These are phyloP conservation scores for Cartodere bifasciata DNA, from an alignment of 2,888 invertebrate species.

Conservation along the genomic window DNA sequence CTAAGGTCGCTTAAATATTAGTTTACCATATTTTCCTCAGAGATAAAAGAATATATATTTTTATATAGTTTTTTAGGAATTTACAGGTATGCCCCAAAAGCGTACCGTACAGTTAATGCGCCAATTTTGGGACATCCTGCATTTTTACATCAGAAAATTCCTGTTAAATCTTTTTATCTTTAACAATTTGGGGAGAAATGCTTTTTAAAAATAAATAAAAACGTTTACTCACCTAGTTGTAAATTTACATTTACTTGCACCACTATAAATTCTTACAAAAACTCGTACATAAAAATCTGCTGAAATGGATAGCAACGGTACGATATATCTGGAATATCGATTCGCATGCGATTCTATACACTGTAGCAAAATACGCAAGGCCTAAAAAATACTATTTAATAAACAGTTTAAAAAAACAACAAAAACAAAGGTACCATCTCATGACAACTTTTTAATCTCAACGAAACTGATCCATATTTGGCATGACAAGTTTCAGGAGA, in stretches of 20 bases:
- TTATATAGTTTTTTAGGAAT: too few species aligned
- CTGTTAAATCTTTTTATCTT: too few species aligned
- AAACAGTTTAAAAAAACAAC: constrained; percentile 1
- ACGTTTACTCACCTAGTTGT: constrained; percentile 64
- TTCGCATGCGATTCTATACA: constrained; percentile 87
- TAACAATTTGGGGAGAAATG: too few species aligned
- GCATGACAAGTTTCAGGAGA: constrained; percentile 86
- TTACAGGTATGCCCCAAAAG: too few species aligned
- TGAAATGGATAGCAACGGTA: constrained; percentile 80
- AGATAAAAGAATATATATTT: too few species aligned
- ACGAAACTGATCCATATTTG: constrained; percentile 86
- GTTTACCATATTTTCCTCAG: too few species aligned
- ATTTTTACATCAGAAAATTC: too few species aligned
- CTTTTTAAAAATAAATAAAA: too few species aligned
- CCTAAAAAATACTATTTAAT: constrained; percentile 39
- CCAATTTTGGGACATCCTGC: too few species aligned
- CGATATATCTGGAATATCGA: constrained; percentile 83
- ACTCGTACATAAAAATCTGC: constrained; percentile 95
- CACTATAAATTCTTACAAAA: constrained; percentile 73
- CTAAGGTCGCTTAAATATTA: too few species aligned
- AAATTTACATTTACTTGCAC: constrained; percentile 75
- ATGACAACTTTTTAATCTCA: constrained; percentile 80
- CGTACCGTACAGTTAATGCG: too few species aligned
- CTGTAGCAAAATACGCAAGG: constrained; percentile 82
- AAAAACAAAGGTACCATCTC: constrained; percentile 61